Conservation (phyloP, 1,140 invertebrate genomes). For the Pseudomyrmex flavicornis region DNA sequence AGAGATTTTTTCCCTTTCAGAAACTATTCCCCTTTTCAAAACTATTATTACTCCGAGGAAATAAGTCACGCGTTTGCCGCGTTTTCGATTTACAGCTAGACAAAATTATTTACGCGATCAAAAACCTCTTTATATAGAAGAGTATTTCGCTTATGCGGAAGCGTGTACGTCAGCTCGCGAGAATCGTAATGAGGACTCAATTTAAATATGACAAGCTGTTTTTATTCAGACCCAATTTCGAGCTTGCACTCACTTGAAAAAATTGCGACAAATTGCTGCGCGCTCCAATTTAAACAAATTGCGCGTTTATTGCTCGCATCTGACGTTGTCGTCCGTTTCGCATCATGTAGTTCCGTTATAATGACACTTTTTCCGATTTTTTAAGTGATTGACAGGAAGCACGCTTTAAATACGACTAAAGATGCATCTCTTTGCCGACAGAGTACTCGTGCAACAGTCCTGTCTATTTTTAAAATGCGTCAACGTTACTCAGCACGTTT, state of each 20-base stretch:
- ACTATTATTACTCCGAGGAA: constrained; percentile 8
- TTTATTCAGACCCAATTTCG: not conserved
- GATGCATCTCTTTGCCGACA: not conserved
- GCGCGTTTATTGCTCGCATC: not conserved
- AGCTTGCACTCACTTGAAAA: not conserved
- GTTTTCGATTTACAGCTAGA: not conserved
- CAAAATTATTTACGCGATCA: not conserved
- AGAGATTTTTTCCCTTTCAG: not conserved
- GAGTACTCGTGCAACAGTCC: not conserved
- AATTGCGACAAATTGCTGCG: not conserved
- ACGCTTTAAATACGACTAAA: not conserved
- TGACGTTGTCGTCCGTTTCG: not conserved
- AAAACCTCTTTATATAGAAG: not conserved
- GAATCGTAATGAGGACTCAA: not conserved
- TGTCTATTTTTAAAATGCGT: not conserved
- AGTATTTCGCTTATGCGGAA: not conserved
- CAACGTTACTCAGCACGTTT: constrained; percentile 10
- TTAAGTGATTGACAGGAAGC: not conserved
- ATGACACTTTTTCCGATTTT: not conserved
- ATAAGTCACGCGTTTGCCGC: not conserved
- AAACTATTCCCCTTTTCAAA: constrained; percentile 11
- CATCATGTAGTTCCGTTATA: not conserved
- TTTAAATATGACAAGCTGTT: not conserved
- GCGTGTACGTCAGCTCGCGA: not conserved
- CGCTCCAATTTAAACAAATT: not conserved